These are phyloP conservation scores for Drosophila antonietae DNA, from an alignment of 2,888 invertebrate genomes.

Conservation along the genomic window DNA sequence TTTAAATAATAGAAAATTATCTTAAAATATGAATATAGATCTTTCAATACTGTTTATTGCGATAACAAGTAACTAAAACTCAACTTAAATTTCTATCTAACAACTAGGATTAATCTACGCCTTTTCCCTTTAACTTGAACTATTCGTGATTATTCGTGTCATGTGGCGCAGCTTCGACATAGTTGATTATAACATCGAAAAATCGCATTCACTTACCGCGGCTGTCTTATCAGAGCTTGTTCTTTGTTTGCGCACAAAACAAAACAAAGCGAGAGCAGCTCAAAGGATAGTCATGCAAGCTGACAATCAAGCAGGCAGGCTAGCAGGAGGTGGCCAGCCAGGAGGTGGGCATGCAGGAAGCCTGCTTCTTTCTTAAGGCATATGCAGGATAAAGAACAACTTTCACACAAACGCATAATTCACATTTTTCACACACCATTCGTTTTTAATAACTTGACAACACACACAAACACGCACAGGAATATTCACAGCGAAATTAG, in stretches of 20 bases:
- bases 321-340: neutral
- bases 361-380: slow-evolving; percentile 10
- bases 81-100: neutral
- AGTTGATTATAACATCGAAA: slow-evolving; percentile 11
- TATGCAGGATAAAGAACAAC: slow-evolving; percentile 19
- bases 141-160: neutral
- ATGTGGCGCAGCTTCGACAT: neutral
- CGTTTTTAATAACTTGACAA: slow-evolving; percentile 73
- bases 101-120: neutral
- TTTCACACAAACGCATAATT: slow-evolving; percentile 55
- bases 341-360: slow-evolving; percentile 9
- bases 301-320: slow-evolving; percentile 2
- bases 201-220: slow-evolving; percentile 25
- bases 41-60: no score
- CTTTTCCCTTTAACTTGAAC: neutral
- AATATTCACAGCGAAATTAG: slow-evolving; percentile 59
- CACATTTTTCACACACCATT: slow-evolving; percentile 77
- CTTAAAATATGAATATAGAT: no score
- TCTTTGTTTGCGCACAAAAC: slow-evolving; percentile 23
- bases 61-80: no score
- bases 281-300: slow-evolving; percentile 45
- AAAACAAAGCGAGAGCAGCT: slow-evolving; percentile 25
- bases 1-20: no score
- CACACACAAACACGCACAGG: slow-evolving; percentile 11
- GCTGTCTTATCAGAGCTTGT: slow-evolving; percentile 36